phyloP scores from a whole-genome alignment of 1,140 invertebrate genomes.

The Eubasilissa regina region DNA sequence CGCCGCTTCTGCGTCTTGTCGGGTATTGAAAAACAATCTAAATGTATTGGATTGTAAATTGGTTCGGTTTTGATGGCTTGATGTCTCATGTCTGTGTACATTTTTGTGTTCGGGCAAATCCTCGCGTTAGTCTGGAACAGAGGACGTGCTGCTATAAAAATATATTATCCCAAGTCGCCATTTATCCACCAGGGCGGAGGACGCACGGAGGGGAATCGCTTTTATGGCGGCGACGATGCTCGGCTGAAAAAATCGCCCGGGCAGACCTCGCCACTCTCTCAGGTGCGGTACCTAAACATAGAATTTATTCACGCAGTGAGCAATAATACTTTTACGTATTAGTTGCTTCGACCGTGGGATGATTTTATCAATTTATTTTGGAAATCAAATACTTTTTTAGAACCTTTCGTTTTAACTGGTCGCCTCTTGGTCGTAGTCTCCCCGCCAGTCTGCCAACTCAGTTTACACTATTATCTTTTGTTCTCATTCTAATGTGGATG shows the following conservation, averaged over 20 bases:
- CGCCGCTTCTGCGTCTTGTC: neutral
- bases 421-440: too few species aligned
- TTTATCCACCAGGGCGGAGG: neutral
- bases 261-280: neutral
- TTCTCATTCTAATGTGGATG: too few species aligned
- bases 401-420: too few species aligned
- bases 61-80: slow-evolving; percentile 12
- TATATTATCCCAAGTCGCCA: slow-evolving; percentile 26
- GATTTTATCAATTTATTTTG: too few species aligned
- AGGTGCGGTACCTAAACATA: too few species aligned
- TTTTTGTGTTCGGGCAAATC: slow-evolving; percentile 11
- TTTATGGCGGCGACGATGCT: slow-evolving; percentile 27
- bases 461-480: too few species aligned
- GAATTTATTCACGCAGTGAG: too few species aligned
- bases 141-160: slow-evolving; percentile 22
- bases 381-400: too few species aligned
- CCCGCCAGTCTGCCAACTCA: too few species aligned
- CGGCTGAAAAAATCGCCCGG: neutral
- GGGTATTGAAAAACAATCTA: slow-evolving; percentile 36
- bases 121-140: neutral
- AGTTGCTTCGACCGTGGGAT: too few species aligned
- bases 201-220: neutral
- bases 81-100: slow-evolving; percentile 21
- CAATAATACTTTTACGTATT: too few species aligned
- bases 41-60: slow-evolving; percentile 34